A percentile compares a stretch with the other conserved stretches of the same genome.
phyloP scores from a whole-genome alignment of 1,140 invertebrate genomes.

The Theocolax elegans region DNA sequence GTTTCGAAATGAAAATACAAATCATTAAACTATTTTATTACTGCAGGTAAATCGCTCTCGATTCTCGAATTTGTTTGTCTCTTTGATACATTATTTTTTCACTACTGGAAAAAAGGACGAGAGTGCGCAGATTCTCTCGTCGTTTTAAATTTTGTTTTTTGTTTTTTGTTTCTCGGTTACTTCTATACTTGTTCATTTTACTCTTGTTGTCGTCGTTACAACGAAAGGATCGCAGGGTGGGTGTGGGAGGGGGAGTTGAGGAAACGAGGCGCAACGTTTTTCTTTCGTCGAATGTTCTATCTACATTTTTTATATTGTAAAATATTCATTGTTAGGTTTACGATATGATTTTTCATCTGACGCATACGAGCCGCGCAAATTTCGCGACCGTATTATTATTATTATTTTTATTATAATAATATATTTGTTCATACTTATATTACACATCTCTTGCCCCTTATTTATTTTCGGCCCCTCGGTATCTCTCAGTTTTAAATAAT shows the following conservation, averaged over 20 bases:
- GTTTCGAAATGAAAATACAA: constrained; percentile 65
- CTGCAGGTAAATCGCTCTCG: constrained; percentile 57
- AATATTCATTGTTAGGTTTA: constrained; percentile 68
- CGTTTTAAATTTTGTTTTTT: constrained; percentile 44
- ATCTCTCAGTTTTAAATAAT: constrained; percentile 58
- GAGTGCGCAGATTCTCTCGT: too few species aligned
- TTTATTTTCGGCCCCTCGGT: constrained; percentile 13
- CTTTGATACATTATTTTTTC: constrained; percentile 65
- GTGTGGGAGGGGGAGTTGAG: constrained; percentile 24
- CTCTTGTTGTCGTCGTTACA: constrained; percentile 38
- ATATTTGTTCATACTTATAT: constrained; percentile 45
- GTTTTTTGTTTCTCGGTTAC: constrained; percentile 45
- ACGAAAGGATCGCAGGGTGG: not conserved
- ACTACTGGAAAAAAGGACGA: constrained; percentile 63
- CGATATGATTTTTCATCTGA: constrained; percentile 65
- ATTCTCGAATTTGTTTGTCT: too few species aligned
- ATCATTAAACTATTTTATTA: constrained; percentile 64
- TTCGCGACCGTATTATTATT: constrained; percentile 31
- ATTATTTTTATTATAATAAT: constrained; percentile 34
- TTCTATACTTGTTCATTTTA: constrained; percentile 39
- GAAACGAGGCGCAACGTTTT: constrained; percentile 44
- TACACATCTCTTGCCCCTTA: constrained; percentile 46
- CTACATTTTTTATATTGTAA: constrained; percentile 66
- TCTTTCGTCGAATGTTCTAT: constrained; percentile 60
- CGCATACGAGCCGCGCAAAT: constrained; percentile 46